Evolutionary conservation across 2,797 vertebrate species (phyloP).

Genomic region (Cottoperca gobio): DNA sequence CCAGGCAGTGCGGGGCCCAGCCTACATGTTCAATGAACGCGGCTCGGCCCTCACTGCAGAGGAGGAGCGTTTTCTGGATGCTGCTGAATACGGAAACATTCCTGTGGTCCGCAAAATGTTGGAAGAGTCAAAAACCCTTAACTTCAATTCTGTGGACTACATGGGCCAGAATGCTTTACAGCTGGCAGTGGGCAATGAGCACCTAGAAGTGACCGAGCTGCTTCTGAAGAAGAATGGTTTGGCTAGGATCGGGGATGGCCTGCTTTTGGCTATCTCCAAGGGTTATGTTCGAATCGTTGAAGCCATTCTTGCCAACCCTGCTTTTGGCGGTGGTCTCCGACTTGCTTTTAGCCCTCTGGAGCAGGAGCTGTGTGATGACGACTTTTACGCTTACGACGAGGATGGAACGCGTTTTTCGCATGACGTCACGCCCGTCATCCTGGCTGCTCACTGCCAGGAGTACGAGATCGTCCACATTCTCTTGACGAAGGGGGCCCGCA

Average conservation of each 20-base stretch:
- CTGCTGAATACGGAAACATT: slow-evolving; percentile 97
- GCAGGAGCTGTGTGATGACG: slow-evolving; percentile 94
- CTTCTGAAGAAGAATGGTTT: slow-evolving; percentile 95
- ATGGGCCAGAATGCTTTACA: slow-evolving; percentile 98
- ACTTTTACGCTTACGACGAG: slow-evolving; percentile 96
- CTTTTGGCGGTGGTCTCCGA: slow-evolving; percentile 91
- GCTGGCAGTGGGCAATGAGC: slow-evolving; percentile 95
- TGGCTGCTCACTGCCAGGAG: slow-evolving; percentile 96
- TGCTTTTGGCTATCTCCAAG: slow-evolving; percentile 95
- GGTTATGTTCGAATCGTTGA: slow-evolving; percentile 97
- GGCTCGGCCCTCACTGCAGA: slow-evolving; percentile 93
- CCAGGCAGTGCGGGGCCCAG: slow-evolving; percentile 94
- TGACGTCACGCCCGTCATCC: slow-evolving; percentile 93
- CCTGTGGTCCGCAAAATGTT: slow-evolving; percentile 97
- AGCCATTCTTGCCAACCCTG: slow-evolving; percentile 92
- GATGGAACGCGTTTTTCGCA: slow-evolving; percentile 97
- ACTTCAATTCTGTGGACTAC: slow-evolving; percentile 97
- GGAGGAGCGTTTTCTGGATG: slow-evolving; percentile 95
- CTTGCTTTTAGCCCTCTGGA: slow-evolving; percentile 92
- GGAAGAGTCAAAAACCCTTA: slow-evolving; percentile 96
- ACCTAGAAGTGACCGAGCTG: slow-evolving; percentile 95
- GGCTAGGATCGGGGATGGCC: slow-evolving; percentile 92
- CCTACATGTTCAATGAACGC: slow-evolving; percentile 98
- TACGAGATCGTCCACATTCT: slow-evolving; percentile 98
- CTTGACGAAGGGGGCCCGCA: slow-evolving; percentile 92